Conservation (phyloP, 2,797 vertebrate species). For the Paratrypauchen microcephalus region DNA sequence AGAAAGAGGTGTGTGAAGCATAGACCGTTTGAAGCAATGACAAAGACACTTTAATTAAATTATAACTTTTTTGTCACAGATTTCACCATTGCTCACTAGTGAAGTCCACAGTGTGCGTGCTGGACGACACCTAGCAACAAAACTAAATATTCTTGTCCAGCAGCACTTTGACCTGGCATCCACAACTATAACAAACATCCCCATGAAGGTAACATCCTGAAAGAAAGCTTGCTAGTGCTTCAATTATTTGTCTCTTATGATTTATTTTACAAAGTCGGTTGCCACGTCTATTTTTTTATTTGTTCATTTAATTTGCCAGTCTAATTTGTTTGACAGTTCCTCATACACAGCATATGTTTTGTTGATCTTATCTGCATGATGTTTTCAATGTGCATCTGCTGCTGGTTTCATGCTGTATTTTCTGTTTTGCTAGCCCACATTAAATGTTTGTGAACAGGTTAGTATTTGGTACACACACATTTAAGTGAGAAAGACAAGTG, state of each 20-base stretch:
- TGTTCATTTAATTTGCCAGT: slow-evolving; percentile 44
- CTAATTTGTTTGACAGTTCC: slow-evolving; percentile 36
- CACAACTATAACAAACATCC: slow-evolving; percentile 98
- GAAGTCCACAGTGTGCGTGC: slow-evolving; percentile 98
- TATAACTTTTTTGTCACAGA: slow-evolving; percentile 64
- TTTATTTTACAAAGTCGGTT: slow-evolving; percentile 27
- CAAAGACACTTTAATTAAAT: background rate
- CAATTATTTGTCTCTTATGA: background rate
- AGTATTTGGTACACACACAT: slow-evolving; percentile 82
- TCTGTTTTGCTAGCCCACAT: slow-evolving; percentile 99
- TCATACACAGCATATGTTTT: slow-evolving; percentile 42
- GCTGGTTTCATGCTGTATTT: slow-evolving; percentile 95
- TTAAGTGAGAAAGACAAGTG: slow-evolving; percentile 74
- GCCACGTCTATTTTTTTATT: slow-evolving; percentile 8
- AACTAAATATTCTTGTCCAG: slow-evolving; percentile 95
- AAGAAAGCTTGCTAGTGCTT: background rate
- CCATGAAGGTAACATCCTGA: slow-evolving; percentile 90
- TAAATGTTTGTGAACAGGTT: slow-evolving; percentile 99
- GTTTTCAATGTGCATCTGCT: slow-evolving; percentile 84
- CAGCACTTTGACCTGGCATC: slow-evolving; percentile 98
- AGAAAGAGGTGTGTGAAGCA: slow-evolving; percentile 87
- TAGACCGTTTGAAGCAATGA: background rate
- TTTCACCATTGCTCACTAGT: slow-evolving; percentile 92
- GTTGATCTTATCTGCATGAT: slow-evolving; percentile 77
- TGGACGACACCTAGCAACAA: slow-evolving; percentile 91